Percentiles rank a stretch among this genome's conserved stretches.
Evolutionary conservation across 2,113 vertebrate genomes (phyloP).

Genomic region (Alosa alosa): DNA sequence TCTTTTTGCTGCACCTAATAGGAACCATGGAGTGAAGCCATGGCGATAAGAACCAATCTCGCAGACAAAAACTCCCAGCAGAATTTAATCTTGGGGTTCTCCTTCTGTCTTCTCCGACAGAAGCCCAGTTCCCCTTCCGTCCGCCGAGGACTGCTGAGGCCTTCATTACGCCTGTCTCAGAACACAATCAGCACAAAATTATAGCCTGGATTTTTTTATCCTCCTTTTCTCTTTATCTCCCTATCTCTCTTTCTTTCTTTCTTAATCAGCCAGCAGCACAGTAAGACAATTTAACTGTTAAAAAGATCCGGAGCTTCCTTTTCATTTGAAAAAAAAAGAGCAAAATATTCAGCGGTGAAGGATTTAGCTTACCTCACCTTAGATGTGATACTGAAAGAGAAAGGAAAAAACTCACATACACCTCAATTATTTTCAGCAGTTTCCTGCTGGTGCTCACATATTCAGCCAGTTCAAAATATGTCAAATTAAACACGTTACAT

Average conservation of each 20-base stretch:
- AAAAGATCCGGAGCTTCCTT: slow-evolving; percentile 25
- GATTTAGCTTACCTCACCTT: not conserved
- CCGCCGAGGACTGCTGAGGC: slow-evolving; percentile 64
- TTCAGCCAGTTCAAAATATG: not conserved
- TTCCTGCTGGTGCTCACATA: not conserved
- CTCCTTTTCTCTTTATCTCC: slow-evolving; percentile 26
- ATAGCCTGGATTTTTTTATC: slow-evolving; percentile 50
- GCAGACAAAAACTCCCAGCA: slow-evolving; percentile 68
- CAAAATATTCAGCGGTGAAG: not conserved
- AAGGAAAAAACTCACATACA: not conserved
- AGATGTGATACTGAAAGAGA: not conserved
- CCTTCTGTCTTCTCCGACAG: slow-evolving; percentile 70
- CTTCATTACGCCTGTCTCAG: slow-evolving; percentile 67
- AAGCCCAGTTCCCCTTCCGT: slow-evolving; percentile 37
- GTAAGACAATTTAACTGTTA: slow-evolving; percentile 33
- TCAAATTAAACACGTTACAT: not conserved
- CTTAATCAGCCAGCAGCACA: slow-evolving; percentile 30
- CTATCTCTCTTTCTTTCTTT: slow-evolving; percentile 23
- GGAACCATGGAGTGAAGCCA: slow-evolving; percentile 62
- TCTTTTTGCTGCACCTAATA: slow-evolving; percentile 61
- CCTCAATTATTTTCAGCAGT: not conserved
- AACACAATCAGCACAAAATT: slow-evolving; percentile 70
- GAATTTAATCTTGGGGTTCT: slow-evolving; percentile 75
- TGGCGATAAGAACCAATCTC: slow-evolving; percentile 73
- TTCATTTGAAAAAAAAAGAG: slow-evolving; percentile 3